Conservation (phyloP, 1,140 invertebrate species). For the Trigoniulus corallinus region DNA sequence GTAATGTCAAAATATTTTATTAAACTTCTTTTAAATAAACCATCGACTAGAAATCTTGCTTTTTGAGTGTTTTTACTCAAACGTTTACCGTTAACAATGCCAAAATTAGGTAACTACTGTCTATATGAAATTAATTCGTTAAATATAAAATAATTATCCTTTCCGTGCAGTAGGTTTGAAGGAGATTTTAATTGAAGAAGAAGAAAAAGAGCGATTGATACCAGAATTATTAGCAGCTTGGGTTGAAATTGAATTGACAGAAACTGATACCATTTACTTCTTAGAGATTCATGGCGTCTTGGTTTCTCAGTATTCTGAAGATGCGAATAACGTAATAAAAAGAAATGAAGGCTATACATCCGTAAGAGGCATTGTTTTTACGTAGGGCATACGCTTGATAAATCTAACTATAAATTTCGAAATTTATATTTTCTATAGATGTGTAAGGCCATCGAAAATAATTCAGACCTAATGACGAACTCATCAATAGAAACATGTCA, state of each 20-base stretch:
- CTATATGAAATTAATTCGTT: slow-evolving; percentile 17
- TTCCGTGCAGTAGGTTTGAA: background rate
- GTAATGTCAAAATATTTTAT: too few species aligned
- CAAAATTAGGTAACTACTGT: background rate
- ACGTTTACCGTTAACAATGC: background rate
- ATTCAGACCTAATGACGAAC: background rate
- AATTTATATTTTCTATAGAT: slow-evolving; percentile 2
- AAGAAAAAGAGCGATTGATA: slow-evolving; percentile 20
- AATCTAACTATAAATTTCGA: slow-evolving; percentile 8
- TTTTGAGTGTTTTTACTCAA: background rate
- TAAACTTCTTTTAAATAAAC: too few species aligned
- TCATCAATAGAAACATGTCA: background rate
- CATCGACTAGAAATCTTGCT: too few species aligned
- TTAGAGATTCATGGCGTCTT: slow-evolving; percentile 22
- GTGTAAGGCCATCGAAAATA: background rate
- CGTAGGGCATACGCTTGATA: background rate
- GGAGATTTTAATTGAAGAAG: slow-evolving; percentile 11
- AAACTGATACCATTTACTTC: slow-evolving; percentile 26
- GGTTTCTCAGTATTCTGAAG: slow-evolving; percentile 21
- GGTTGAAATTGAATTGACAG: slow-evolving; percentile 20
- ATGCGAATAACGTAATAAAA: slow-evolving; percentile 17
- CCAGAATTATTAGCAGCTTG: slow-evolving; percentile 20
- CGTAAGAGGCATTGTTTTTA: background rate
- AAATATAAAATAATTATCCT: slow-evolving; percentile 11
- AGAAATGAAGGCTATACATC: slow-evolving; percentile 20